Base-by-base conservation (phyloP, 2,797 vertebrate species). In the Sternotherus odoratus region DNA sequence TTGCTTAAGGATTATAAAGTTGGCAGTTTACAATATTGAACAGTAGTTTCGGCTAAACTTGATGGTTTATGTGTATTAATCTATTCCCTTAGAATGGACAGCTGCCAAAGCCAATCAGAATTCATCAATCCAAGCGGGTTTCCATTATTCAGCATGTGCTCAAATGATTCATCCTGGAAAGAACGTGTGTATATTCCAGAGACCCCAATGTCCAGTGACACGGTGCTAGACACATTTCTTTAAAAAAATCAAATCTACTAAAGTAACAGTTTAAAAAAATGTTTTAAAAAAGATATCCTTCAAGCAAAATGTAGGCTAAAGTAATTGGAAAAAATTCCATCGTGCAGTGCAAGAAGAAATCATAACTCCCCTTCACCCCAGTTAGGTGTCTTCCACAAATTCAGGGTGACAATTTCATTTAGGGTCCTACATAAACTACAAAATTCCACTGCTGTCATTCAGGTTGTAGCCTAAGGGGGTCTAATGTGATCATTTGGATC, bases 1-100 rank as follows among this genome's bases (percentile, higher is more conserved):
- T 96, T 94, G 69, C 96, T 97, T 97, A 96, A 97, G 97, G 94
- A 96, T 98, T 93, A 97, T 96, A 96, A 97, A 97, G 93, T 97
- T 97, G 93, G 91, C 95, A 94, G 96, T 97, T 98, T 97, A 97
- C 94, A 95, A 92, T 85, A 80, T 95, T 97, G 95, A 96, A 95
- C 53, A 95, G 87, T 93, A 96, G 92, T 96, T 97, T 97, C 94
- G 94, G 91, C 92, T 94, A 96, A 95, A 39, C 83, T 95, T 78
- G 6, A 69, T 95, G 92, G 83, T 95, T 97, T 97, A 82, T 95
- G 91, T 19, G 84, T 85, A 91, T 95, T 97, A 89, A 96, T 95
- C 90, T 94, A 60, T 85, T 92, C 81, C 80, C 95, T 97, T 92
- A 91, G 88, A 97, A 96, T 91, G 60, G 92, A 86, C 83, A 80